A percentile compares a stretch with the other conserved stretches of the same genome.
These are phyloP conservation scores for Muscicapa comitata DNA, from an alignment of 2,797 vertebrate genomes.

Conservation along the genomic window DNA sequence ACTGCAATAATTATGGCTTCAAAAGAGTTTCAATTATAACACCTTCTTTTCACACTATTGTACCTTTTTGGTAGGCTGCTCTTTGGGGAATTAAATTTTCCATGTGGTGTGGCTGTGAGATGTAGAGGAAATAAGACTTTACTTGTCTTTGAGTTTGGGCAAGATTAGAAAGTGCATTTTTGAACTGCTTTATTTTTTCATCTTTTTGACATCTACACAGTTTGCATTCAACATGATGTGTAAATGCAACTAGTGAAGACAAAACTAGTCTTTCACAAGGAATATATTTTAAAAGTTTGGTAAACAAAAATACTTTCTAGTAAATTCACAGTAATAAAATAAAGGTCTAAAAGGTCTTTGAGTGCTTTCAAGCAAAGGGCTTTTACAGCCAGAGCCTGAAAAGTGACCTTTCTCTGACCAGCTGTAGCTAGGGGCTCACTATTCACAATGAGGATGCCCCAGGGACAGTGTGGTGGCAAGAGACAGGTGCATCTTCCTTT, in stretches of 20 bases:
- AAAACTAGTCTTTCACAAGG: neutral
- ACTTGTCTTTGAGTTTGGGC: neutral
- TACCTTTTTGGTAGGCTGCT: neutral
- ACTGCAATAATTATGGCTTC: neutral
- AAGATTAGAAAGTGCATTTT: neutral
- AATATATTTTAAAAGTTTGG: neutral
- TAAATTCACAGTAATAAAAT: neutral
- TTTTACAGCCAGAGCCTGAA: neutral
- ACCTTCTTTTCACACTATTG: neutral
- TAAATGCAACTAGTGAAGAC: neutral
- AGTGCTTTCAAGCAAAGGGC: neutral
- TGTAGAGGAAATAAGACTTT: neutral
- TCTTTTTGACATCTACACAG: neutral
- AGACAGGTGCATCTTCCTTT: neutral
- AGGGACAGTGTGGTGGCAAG: neutral
- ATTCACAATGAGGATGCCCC: fast-evolving
- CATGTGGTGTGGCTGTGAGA: neutral
- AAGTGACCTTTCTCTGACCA: neutral
- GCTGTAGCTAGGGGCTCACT: neutral
- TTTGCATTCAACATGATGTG: neutral
- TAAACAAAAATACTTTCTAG: neutral
- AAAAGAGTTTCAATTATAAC: neutral
- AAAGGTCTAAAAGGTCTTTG: neutral
- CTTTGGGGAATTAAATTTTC: constrained; percentile 1
- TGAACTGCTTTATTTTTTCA: fast-evolving